Evolutionary conservation across 2,797 vertebrate species (phyloP), one percentile per base, ranked within the genome.

Genomic region (Schizopygopsis malacanthus): DNA sequence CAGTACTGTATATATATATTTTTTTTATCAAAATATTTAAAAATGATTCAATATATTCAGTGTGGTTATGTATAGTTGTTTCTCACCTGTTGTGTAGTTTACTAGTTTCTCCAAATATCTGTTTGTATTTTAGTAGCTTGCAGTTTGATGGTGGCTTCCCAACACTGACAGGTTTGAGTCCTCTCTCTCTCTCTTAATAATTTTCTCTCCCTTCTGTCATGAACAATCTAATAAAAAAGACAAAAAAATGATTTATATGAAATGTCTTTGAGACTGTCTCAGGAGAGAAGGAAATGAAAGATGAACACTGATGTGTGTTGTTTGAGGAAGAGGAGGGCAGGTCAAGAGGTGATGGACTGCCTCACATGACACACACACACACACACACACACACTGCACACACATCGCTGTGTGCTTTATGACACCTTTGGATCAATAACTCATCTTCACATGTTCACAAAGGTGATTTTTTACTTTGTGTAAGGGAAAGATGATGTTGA

Each of bases 401-500:
- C 78, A 75, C 84, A 37, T 28, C 3, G 12, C 63, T 45, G 6
- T 65, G 59, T 54, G 43, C 18, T 63, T 76, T 69, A 80, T 81
- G 47, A 76, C 47, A 56, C n/a, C 20, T 76, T 65, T 72, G 56
- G 50, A 79, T 83, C 75, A 79, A 82, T 85, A 75, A 45, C 37
- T 79, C 67, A 85, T 83, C 75, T 61, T 61, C 75, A 45, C 22
- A 12, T 56, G 28, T 37, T 80, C 39, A 65, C 69, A 50, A 73
- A 79, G 70, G 15, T 76, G 6, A 65, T 79, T 10, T 77, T 45
- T 79, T 22, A 37, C 25, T 22, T 43, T 7, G n/a, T 45, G 65
- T 10, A 28, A 82, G 47, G 7, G 28, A 43, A 65, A 61, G 43
- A 22, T 16, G 63, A 73, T 39, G 25, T 28, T 69, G 79, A 47